These are phyloP conservation scores for Drosophila cardini DNA, from an alignment of 1,140 invertebrate species.

Conservation along the genomic window DNA sequence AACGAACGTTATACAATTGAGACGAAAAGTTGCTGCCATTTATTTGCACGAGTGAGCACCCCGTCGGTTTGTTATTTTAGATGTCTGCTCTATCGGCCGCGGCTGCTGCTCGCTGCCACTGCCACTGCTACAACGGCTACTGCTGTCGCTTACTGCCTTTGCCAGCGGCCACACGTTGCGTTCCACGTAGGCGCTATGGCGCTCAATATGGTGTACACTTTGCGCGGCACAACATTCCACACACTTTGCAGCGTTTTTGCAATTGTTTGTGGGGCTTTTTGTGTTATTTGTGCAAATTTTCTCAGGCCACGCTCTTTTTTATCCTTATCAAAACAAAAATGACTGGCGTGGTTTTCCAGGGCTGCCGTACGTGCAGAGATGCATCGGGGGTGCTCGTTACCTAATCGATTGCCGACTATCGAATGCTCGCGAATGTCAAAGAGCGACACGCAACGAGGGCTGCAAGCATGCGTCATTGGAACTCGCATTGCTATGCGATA, in stretches of 20 bases:
- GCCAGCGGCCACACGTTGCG: constrained; percentile 60
- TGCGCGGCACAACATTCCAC: constrained; percentile 54
- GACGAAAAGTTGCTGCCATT: constrained; percentile 64
- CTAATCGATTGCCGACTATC: constrained; percentile 40
- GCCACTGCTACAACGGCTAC: no score
- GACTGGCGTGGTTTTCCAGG: constrained; percentile 83
- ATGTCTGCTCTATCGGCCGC: constrained; percentile 63
- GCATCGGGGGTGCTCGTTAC: constrained; percentile 35
- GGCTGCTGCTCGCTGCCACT: constrained; percentile 41
- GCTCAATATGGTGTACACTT: constrained; percentile 50
- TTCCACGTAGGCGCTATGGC: constrained; percentile 67
- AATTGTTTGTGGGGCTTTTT: constrained; percentile 50
- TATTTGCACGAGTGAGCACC: constrained; percentile 59
- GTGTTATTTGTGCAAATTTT: constrained; percentile 64
- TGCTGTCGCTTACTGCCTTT: constrained; percentile 25
- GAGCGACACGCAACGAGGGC: constrained; percentile 12
- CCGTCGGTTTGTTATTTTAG: constrained; percentile 77
- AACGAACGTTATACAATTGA: constrained; percentile 73
- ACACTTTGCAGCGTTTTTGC: constrained; percentile 61
- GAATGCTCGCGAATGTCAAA: constrained; percentile 26
- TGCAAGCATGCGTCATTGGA: not conserved
- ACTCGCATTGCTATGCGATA: not conserved
- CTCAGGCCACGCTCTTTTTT: constrained; percentile 78
- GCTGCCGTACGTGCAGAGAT: constrained; percentile 58
- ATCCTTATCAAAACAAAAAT: constrained; percentile 85